Evolutionary conservation across 1,140 invertebrate species (phyloP).

Genomic region (Laupala kohalensis): DNA sequence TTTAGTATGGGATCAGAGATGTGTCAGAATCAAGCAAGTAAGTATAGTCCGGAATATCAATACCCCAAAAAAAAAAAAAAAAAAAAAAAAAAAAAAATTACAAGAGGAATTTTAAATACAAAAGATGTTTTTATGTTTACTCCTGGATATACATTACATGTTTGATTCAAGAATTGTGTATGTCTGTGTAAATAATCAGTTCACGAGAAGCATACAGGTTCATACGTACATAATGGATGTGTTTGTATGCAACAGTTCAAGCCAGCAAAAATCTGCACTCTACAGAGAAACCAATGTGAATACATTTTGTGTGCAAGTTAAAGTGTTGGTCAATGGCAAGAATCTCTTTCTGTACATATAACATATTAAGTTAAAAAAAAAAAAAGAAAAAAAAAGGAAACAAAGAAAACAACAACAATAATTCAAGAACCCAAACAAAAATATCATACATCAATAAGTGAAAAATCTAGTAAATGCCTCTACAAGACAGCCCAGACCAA

Average conservation of each 20-base stretch:
- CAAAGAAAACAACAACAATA: too few species aligned
- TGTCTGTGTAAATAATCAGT: background rate
- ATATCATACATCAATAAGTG: too few species aligned
- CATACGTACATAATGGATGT: background rate
- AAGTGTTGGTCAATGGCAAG: background rate
- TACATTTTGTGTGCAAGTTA: constrained; percentile 11
- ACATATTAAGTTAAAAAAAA: too few species aligned
- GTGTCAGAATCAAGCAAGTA: background rate
- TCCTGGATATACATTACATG: background rate
- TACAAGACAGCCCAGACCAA: too few species aligned
- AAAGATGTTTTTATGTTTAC: background rate
- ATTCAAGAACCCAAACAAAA: too few species aligned
- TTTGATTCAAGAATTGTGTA: background rate
- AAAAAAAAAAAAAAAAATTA: too few species aligned
- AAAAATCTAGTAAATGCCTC: too few species aligned
- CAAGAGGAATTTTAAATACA: too few species aligned
- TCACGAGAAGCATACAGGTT: background rate
- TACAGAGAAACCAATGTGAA: constrained; percentile 14
- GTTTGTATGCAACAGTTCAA: constrained; percentile 14
- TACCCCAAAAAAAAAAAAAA: too few species aligned
- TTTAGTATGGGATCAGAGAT: constrained; percentile 6
- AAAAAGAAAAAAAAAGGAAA: too few species aligned
- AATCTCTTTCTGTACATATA: too few species aligned
- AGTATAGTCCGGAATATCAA: background rate
- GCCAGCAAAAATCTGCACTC: constrained; percentile 14